Evolutionary conservation across 2,797 vertebrate species (phyloP), one percentile per base, ranked within the genome.

Genomic region (Gephyroberyx darwinii): DNA sequence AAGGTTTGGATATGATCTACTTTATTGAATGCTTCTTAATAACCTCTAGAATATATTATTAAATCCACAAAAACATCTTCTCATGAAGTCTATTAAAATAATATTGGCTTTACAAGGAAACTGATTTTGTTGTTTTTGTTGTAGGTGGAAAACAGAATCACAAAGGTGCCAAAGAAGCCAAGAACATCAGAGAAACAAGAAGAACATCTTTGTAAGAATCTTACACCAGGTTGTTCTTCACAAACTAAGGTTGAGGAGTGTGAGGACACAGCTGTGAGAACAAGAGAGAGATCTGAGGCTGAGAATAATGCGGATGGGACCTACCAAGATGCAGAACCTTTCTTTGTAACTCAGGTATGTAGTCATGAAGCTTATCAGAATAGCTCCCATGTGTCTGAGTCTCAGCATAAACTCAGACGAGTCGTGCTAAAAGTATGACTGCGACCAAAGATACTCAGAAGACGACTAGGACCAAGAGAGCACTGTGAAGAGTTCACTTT

Each of bases 271-370:
- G 26, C 4, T 26, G 26, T 4, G 26, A 26, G 26, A 26, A 26
- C 26, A n/a, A n/a, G n/a, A n/a, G n/a, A n/a, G n/a, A 52, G 43
- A n/a, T 9, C 37, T 12, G 45, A 65, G 47, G 52, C 16, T 3
- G 68, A 39, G n/a, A 71, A 6, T 0, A 35, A 26, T 26, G 26
- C 1, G 26, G 26, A 13, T 43, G 20, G 76, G 59, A 31, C 8
- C 5, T 55, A 78, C 2, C 89, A 88, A 70, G 78, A 89, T 16
- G 55, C 58, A 2, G 80, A 92, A 16, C 74, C 78, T 5, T 86
- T 96, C 86, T 97, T 98, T 90, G 77, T 96, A 71, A 97, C 95
- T 0, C 94, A 96, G 95, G 96, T 96, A 52, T 54, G 81, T 66
- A 47, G 45, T 47, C 17, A n/a, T n/a, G 5, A 61, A n/a, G 14